phyloP scores from a whole-genome alignment of 2,113 vertebrate species.

The Aegithalos caudatus region DNA sequence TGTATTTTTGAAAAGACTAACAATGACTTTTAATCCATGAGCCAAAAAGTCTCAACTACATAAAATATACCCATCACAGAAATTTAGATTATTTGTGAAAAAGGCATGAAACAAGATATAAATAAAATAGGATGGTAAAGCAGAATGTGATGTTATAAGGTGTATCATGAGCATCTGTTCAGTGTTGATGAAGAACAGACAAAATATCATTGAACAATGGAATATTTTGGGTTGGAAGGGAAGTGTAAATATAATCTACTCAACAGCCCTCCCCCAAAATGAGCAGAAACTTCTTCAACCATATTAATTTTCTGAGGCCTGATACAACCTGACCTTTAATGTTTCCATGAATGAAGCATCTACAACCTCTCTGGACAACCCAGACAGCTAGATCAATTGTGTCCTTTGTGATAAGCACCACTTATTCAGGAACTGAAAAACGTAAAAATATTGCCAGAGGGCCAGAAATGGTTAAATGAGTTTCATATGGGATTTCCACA shows the following conservation, averaged over 20 bases:
- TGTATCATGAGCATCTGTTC: neutral
- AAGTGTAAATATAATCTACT: neutral
- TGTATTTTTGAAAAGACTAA: neutral
- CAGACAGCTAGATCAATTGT: neutral
- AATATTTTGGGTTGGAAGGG: neutral
- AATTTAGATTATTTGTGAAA: neutral
- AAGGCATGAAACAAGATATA: neutral
- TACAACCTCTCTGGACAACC: neutral
- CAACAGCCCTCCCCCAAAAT: accelerated
- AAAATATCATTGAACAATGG: neutral
- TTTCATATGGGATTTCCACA: neutral
- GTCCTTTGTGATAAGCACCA: neutral
- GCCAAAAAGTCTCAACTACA: neutral
- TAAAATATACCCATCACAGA: neutral
- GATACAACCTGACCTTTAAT: neutral
- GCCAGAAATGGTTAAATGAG: neutral
- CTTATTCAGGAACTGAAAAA: neutral
- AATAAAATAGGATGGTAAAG: neutral
- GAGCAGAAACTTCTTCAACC: accelerated
- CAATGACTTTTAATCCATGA: neutral
- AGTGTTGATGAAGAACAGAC: neutral
- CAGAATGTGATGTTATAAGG: neutral
- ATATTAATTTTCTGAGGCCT: neutral
- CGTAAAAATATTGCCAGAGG: neutral
- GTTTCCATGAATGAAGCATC: neutral